phyloP scores from a whole-genome alignment of 37 sponge, comb jelly and placozoan species.

The Tethya wilhelma region DNA sequence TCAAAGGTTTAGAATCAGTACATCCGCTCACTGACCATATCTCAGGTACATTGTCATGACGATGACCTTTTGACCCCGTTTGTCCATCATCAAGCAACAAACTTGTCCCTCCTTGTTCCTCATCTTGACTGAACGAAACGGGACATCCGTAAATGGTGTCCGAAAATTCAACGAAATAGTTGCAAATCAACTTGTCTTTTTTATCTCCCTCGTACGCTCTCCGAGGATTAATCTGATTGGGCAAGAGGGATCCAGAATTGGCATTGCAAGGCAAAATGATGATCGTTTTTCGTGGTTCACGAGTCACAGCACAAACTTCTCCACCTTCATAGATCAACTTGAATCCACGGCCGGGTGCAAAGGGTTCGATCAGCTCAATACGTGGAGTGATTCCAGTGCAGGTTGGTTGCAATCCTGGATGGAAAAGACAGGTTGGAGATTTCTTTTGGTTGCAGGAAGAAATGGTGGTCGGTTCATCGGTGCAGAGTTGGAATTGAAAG shows the following conservation, averaged over 20 bases:
- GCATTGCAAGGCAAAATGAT: constrained; percentile 51
- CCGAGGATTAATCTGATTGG: not conserved
- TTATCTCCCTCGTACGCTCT: constrained; percentile 57
- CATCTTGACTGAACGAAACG: not conserved
- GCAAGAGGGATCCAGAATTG: not conserved
- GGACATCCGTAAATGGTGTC: constrained; percentile 58
- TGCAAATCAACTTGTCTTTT: constrained; percentile 39
- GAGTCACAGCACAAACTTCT: constrained; percentile 65
- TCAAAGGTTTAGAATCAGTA: constrained; percentile 29
- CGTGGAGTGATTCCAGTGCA: constrained; percentile 22
- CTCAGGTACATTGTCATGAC: not conserved
- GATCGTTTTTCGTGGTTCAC: constrained; percentile 46
- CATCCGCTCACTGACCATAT: constrained; percentile 65
- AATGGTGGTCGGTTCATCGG: not conserved
- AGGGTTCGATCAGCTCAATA: constrained; percentile 42
- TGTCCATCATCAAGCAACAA: not conserved
- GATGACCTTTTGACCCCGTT: not conserved
- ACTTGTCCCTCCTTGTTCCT: no score
- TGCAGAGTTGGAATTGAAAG: constrained; percentile 30
- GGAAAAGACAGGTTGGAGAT: constrained; percentile 34
- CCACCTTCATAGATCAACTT: constrained; percentile 52
- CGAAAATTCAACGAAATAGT: constrained; percentile 63
- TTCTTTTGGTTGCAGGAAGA: constrained; percentile 6
- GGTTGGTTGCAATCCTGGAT: constrained; percentile 58
- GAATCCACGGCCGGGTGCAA: constrained; percentile 40